These are phyloP conservation scores for Catharus minimus DNA, from an alignment of 2,113 vertebrate species.

Conservation along the genomic window DNA sequence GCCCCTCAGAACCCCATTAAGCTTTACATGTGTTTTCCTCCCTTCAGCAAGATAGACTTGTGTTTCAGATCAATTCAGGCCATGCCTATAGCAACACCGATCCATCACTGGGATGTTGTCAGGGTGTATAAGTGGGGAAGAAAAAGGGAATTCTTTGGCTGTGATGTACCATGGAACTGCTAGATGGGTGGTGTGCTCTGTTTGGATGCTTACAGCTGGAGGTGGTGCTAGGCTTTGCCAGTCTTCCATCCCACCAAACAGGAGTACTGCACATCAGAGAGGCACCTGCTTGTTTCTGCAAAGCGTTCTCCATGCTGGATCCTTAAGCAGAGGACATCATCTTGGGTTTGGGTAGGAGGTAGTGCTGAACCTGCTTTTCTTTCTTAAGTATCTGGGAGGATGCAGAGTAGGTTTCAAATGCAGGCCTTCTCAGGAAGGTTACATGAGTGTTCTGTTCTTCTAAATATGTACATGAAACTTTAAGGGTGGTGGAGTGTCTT, in stretches of 20 bases:
- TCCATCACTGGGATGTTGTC: background rate
- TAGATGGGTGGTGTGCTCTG: background rate
- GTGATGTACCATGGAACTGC: background rate
- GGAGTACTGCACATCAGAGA: accelerated
- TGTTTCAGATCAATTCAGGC: background rate
- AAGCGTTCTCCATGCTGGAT: background rate
- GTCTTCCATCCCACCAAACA: background rate
- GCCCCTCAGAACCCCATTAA: background rate
- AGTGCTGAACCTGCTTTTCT: background rate
- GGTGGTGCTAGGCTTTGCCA: background rate
- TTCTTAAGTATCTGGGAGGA: background rate
- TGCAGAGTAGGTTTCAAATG: background rate
- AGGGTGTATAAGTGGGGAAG: background rate
- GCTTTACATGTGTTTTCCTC: background rate
- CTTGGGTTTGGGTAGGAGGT: background rate
- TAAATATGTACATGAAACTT: background rate
- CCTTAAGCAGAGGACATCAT: background rate
- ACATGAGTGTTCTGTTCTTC: background rate
- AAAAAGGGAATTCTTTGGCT: background rate
- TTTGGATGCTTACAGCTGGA: background rate
- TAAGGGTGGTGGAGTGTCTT: background rate
- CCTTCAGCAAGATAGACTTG: background rate
- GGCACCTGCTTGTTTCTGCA: background rate
- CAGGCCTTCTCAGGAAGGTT: background rate
- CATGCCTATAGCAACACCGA: background rate